Evolutionary conservation across 2,797 vertebrate species (phyloP).

Genomic region (Chiroxiphia lanceolata): DNA sequence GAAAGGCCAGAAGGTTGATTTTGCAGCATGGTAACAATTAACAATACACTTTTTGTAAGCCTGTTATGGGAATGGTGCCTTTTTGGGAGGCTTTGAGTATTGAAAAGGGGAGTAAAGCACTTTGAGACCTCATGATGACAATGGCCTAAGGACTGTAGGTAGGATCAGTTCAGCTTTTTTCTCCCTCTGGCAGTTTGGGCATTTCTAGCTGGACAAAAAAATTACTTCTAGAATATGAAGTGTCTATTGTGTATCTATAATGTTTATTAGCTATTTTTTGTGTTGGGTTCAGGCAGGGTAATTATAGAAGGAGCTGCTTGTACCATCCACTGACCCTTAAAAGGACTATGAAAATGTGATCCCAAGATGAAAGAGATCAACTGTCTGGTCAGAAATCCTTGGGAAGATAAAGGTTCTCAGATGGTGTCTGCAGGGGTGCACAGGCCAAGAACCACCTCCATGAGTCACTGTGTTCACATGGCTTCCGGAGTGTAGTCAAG

Average conservation of each 20-base stretch:
- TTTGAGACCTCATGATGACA: neutral
- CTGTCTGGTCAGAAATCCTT: neutral
- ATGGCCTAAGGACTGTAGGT: neutral
- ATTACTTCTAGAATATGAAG: neutral
- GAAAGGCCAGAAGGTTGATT: neutral
- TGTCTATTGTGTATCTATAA: neutral
- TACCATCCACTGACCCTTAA: neutral
- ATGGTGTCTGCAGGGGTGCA: neutral
- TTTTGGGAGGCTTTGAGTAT: neutral
- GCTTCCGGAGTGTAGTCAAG: neutral
- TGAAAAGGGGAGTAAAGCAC: neutral
- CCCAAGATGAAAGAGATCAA: neutral
- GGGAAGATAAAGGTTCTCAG: neutral
- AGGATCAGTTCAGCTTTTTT: neutral
- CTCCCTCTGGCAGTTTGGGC: neutral
- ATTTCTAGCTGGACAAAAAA: neutral
- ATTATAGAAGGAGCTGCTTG: neutral
- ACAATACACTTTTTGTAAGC: conserved; percentile 13
- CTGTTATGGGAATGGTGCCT: neutral
- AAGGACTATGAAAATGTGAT: neutral
- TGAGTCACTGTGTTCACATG: neutral
- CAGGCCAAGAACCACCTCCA: neutral
- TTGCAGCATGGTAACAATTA: conserved; percentile 14
- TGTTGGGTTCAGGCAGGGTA: neutral
- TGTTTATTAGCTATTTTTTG: neutral